phyloP scores from a whole-genome alignment of 2,888 invertebrate genomes.

The Acanthosepion esculentum region DNA sequence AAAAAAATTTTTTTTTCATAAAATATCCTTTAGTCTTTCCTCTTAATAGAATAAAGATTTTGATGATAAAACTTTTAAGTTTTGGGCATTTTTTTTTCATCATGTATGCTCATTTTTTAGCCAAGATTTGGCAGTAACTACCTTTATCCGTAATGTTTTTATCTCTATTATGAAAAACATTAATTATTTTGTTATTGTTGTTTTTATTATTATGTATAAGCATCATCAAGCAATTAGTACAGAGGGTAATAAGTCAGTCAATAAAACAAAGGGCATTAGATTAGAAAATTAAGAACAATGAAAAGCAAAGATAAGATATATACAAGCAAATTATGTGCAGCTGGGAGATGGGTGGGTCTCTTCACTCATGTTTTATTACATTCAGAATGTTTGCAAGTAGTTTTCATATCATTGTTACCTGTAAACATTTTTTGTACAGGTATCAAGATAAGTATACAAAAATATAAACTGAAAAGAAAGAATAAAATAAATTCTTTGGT shows the following conservation, averaged over 20 bases:
- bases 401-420: too few relatives aligned
- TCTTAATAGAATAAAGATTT: too few relatives aligned
- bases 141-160: neutral
- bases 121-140: too few relatives aligned
- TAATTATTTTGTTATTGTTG: neutral
- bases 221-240: neutral
- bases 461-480: too few relatives aligned
- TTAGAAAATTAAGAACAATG: neutral
- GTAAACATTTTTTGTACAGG: too few relatives aligned
- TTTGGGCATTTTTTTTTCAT: neutral
- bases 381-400: too few relatives aligned
- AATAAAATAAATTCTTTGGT: too few relatives aligned
- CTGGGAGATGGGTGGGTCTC: neutral
- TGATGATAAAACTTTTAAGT: too few relatives aligned
- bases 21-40: too few relatives aligned
- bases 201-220: neutral
- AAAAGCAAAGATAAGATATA: conserved; percentile 16
- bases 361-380: too few relatives aligned
- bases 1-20: too few relatives aligned
- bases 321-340: neutral
- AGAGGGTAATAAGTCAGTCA: neutral
- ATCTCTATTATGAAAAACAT: neutral
- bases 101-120: neutral
- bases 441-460: too few relatives aligned
- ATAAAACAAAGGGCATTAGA: neutral